A percentile compares a stretch with the other conserved stretches of the same genome.
Evolutionary conservation across 1,140 invertebrate genomes (phyloP).

Genomic region (Aphis craccivora): DNA sequence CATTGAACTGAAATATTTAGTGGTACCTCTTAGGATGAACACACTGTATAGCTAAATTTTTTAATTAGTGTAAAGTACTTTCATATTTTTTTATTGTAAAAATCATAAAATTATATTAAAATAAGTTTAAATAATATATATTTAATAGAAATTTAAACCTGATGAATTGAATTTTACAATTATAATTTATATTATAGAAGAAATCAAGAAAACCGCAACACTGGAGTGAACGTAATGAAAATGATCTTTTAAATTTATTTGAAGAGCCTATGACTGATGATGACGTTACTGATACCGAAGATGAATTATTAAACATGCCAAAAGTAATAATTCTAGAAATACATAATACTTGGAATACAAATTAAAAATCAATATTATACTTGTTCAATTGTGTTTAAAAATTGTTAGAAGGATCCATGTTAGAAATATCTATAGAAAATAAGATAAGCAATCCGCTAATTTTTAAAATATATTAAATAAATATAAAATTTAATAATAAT

Average conservation of each 20-base stretch:
- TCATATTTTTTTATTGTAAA: neutral
- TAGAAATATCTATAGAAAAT: neutral
- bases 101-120: neutral
- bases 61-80: neutral
- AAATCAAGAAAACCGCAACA: neutral
- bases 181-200: neutral
- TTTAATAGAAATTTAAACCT: neutral
- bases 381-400: neutral
- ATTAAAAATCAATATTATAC: too few species aligned
- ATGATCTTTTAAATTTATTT: neutral
- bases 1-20: too few species aligned
- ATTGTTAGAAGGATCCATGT: neutral
- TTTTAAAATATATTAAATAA: neutral
- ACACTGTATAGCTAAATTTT: neutral
- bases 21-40: too few species aligned
- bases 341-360: too few species aligned
- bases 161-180: neutral
- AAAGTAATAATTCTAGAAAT: neutral
- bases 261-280: neutral
- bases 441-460: neutral
- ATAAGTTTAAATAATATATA: too few species aligned
- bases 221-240: neutral
- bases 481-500: neutral
- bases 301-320: neutral
- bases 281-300: neutral